These are phyloP conservation scores for Andrena flavipes DNA, from an alignment of 2,888 invertebrate species.

Conservation along the genomic window DNA sequence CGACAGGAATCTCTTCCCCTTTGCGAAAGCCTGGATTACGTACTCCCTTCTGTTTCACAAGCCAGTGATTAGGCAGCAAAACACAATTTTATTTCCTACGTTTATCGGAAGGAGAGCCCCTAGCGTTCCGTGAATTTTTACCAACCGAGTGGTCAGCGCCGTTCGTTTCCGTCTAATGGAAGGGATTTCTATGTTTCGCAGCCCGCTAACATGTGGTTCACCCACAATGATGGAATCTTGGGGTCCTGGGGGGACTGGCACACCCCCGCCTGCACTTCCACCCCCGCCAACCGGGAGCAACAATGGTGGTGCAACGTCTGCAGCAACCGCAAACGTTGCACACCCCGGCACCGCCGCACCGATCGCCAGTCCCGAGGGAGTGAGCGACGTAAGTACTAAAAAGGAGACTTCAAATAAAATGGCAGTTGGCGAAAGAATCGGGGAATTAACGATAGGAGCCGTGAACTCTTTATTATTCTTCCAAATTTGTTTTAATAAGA, in stretches of 20 bases:
- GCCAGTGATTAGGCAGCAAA: no score
- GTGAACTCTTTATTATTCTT: background rate
- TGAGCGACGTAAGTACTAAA: constrained; percentile 81
- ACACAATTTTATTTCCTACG: no score
- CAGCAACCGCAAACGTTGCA: constrained; percentile 70
- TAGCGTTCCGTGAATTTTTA: background rate
- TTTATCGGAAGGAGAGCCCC: background rate
- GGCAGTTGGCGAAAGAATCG: background rate
- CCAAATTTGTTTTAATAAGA: background rate
- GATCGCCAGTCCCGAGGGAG: constrained; percentile 85
- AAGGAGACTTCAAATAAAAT: background rate
- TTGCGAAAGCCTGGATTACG: no score
- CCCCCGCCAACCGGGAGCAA: constrained; percentile 74
- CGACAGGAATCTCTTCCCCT: no score
- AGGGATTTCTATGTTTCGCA: constrained; percentile 69
- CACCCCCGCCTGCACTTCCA: constrained; percentile 77
- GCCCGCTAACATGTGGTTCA: constrained; percentile 86
- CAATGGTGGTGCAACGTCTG: constrained; percentile 76
- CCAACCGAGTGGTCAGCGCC: background rate
- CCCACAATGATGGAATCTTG: constrained; percentile 86
- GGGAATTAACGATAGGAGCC: background rate
- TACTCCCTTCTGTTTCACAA: no score
- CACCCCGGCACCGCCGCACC: constrained; percentile 82
- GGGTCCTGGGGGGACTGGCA: constrained; percentile 80
- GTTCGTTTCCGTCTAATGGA: constrained; percentile 41